A percentile compares a stretch with the other conserved stretches of the same genome.
Evolutionary conservation across 2,888 invertebrate species (phyloP).

Genomic region (Ochropleura leucogaster): DNA sequence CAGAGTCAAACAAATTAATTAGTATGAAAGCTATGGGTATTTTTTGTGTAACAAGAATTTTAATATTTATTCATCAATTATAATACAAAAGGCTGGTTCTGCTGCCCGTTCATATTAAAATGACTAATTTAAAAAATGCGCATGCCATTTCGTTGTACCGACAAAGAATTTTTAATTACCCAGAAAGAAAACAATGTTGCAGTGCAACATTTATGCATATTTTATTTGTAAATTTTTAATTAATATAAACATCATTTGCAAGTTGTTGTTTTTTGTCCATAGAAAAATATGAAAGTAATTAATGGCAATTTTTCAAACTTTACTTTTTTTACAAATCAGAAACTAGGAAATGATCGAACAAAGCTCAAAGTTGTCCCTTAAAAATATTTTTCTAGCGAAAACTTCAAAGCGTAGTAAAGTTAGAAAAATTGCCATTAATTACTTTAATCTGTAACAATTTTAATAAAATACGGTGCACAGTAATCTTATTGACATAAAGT

Average conservation of each 20-base stretch:
- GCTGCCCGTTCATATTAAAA: slow-evolving; percentile 11
- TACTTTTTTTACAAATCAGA: too few relatives aligned
- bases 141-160: not conserved
- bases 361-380: not conserved
- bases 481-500: not conserved
- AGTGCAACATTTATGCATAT: not conserved
- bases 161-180: slow-evolving; percentile 30
- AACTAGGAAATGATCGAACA: too few relatives aligned
- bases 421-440: not conserved
- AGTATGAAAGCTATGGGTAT: slow-evolving; percentile 3
- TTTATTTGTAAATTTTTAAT: not conserved
- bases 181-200: not conserved
- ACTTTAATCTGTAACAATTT: not conserved
- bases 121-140: slow-evolving; percentile 16
- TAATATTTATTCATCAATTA: not conserved
- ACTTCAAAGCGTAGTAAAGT: not conserved
- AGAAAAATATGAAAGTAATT: too few relatives aligned
- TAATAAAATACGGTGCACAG: not conserved
- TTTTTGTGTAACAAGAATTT: not conserved
- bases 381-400: not conserved
- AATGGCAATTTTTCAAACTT: too few relatives aligned
- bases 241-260: not conserved
- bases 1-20: slow-evolving; percentile 5
- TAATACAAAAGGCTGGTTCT: slow-evolving; percentile 5
- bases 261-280: not conserved